phyloP scores from a whole-genome alignment of 2,888 invertebrate genomes.

The Balanococcus diminutus region DNA sequence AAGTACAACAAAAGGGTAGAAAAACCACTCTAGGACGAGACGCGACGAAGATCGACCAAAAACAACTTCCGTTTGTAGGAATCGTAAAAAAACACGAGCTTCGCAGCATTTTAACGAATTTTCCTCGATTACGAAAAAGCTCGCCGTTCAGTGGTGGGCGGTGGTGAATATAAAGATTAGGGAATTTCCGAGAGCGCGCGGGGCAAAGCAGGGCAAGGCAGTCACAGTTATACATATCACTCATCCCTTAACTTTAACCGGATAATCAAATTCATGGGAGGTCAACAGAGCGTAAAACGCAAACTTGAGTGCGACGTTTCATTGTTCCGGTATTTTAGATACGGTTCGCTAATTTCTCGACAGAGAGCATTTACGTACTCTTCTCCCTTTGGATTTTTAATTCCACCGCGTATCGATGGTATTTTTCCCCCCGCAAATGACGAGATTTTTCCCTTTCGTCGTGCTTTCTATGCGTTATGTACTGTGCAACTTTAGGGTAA shows the following conservation, averaged over 20 bases:
- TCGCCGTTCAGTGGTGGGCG: constrained; percentile 38
- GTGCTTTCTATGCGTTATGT: neutral
- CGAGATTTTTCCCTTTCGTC: neutral
- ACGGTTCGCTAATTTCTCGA: constrained; percentile 55
- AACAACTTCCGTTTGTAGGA: constrained; percentile 18
- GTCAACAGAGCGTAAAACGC: constrained; percentile 55
- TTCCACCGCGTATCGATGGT: neutral
- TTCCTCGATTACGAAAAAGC: neutral
- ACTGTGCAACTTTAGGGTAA: neutral
- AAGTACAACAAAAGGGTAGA: neutral
- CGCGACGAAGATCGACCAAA: neutral
- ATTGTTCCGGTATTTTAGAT: constrained; percentile 55
- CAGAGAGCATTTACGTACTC: neutral
- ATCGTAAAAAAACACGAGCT: neutral
- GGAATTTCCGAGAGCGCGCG: constrained; percentile 21
- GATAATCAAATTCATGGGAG: constrained; percentile 55
- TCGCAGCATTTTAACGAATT: neutral
- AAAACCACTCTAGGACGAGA: too few relatives aligned
- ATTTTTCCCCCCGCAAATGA: neutral
- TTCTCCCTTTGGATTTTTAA: neutral
- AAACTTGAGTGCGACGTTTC: constrained; percentile 55
- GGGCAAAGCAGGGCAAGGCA: neutral
- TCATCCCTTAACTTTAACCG: constrained; percentile 50
- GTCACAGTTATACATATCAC: constrained; percentile 48
- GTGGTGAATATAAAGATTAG: constrained; percentile 13